Evolutionary conservation across 2,113 vertebrate species (phyloP).

Genomic region (Jacana jacana): DNA sequence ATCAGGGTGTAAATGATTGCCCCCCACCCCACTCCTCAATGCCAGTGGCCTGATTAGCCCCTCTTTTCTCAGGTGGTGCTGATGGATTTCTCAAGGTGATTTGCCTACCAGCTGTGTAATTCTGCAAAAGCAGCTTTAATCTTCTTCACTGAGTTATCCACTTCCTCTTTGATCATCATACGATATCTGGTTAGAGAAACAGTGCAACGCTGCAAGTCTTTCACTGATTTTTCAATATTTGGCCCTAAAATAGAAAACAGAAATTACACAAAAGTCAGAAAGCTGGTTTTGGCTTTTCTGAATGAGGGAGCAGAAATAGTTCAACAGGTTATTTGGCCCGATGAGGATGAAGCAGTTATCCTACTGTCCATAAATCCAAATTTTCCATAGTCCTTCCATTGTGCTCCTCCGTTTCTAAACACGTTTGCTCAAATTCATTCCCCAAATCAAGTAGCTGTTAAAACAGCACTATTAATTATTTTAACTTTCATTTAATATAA

Average conservation of each 20-base stretch:
- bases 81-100: neutral
- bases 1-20: neutral
- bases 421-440: neutral
- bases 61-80: neutral
- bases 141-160: slow-evolving; percentile 82
- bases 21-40: neutral
- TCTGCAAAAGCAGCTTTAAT: slow-evolving; percentile 84
- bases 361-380: neutral
- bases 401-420: neutral
- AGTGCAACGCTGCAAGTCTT: slow-evolving; percentile 82
- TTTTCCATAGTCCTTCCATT: neutral
- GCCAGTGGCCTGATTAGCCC: neutral
- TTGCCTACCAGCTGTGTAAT: slow-evolving; percentile 79
- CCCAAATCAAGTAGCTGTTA: neutral
- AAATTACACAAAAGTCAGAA: neutral
- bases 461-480: neutral
- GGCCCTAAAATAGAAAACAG: slow-evolving; percentile 68
- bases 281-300: neutral
- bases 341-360: neutral
- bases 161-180: slow-evolving; percentile 82
- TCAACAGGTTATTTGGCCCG: neutral
- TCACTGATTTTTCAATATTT: slow-evolving; percentile 83
- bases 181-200: slow-evolving; percentile 81
- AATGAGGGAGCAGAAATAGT: neutral
- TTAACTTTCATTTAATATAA: neutral